These are phyloP conservation scores for Fragum whitleyi DNA, from an alignment of 2,888 invertebrate species.

Conservation along the genomic window DNA sequence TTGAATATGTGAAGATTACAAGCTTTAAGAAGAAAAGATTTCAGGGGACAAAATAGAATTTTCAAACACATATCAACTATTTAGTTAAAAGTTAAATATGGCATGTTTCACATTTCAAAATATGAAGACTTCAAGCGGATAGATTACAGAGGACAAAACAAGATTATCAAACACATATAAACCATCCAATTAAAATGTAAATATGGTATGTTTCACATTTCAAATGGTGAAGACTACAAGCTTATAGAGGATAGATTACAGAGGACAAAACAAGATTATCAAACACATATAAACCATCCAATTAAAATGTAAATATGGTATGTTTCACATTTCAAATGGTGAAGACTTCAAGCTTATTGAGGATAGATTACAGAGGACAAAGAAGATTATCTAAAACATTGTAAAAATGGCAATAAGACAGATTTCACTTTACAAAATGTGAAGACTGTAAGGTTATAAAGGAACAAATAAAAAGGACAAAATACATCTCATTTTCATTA, in stretches of 20 bases:
- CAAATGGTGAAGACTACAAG: slow-evolving; percentile 92
- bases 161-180: slow-evolving; percentile 78
- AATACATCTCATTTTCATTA: slow-evolving; percentile 45
- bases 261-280: slow-evolving; percentile 76
- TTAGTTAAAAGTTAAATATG: too few relatives aligned
- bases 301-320: slow-evolving; percentile 68
- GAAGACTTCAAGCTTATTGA: not conserved
- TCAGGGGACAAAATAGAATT: too few relatives aligned
- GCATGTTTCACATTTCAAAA: too few relatives aligned
- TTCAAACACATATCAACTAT: too few relatives aligned
- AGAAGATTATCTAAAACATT: too few relatives aligned
- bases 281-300: slow-evolving; percentile 78
- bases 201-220: not conserved
- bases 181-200: slow-evolving; percentile 76
- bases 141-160: slow-evolving; percentile 85
- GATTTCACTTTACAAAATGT: too few relatives aligned
- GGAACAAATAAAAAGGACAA: slow-evolving; percentile 87
- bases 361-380: too few relatives aligned
- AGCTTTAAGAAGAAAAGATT: not conserved
- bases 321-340: not conserved
- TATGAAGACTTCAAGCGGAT: slow-evolving; percentile 93
- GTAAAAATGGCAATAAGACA: too few relatives aligned
- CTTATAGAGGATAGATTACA: slow-evolving; percentile 91
- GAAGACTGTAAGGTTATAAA: slow-evolving; percentile 95
- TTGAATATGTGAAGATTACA: not conserved